Evolutionary conservation across 1,140 invertebrate genomes (phyloP).

Genomic region (Aphaenogaster rudis): DNA sequence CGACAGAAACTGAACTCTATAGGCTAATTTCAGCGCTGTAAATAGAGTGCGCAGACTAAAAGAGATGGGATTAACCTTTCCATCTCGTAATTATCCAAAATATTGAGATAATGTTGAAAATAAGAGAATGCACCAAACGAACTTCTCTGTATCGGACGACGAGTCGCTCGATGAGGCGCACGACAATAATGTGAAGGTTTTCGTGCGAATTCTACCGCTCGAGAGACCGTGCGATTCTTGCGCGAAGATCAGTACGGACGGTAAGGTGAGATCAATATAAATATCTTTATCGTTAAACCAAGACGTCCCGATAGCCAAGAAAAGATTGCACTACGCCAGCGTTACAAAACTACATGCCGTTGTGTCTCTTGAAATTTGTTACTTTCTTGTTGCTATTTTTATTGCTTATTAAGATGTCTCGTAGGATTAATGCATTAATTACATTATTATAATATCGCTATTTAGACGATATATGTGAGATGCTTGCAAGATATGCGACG

Average conservation of each 20-base stretch:
- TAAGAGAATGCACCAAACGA: background rate
- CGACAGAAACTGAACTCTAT: slow-evolving; percentile 3
- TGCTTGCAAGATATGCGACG: slow-evolving; percentile 65
- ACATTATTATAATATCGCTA: background rate
- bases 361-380: background rate
- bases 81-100: background rate
- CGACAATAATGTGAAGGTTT: slow-evolving; percentile 70
- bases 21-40: background rate
- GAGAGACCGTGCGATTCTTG: slow-evolving; percentile 63
- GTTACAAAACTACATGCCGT: background rate
- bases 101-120: slow-evolving; percentile 12
- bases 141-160: slow-evolving; percentile 43
- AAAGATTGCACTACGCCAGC: background rate
- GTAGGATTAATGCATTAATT: slow-evolving; percentile 7
- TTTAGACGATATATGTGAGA: slow-evolving; percentile 69
- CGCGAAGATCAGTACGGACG: slow-evolving; percentile 55
- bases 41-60: slow-evolving; percentile 3
- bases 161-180: background rate
- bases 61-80: background rate
- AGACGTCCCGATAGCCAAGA: background rate
- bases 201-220: slow-evolving; percentile 71
- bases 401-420: background rate
- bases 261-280: slow-evolving; percentile 61
- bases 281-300: background rate
- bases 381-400: slow-evolving; percentile 16